Percentiles rank a stretch among this genome's conserved stretches.
phyloP scores from a whole-genome alignment of 2,797 vertebrate genomes.

The Aselliscus stoliczkanus region DNA sequence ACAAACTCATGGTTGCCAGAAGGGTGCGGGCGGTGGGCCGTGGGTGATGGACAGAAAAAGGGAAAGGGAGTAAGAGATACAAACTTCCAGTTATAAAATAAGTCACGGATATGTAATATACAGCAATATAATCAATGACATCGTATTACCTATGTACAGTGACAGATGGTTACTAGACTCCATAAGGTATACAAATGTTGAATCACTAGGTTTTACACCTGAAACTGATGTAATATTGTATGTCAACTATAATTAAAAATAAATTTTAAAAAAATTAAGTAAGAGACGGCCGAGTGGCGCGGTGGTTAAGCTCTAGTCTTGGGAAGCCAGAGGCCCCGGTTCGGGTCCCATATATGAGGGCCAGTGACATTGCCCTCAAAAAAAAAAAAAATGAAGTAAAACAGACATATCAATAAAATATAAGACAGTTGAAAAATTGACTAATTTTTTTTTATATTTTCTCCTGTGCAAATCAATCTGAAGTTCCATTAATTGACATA shows the following conservation, averaged over 20 bases:
- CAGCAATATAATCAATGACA: not conserved
- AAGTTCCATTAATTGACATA: slow-evolving; percentile 32
- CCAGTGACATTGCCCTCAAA: no score
- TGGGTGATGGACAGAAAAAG: not conserved
- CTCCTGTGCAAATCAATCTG: not conserved
- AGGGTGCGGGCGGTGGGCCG: no score
- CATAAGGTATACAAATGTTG: not conserved
- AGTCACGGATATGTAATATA: not conserved
- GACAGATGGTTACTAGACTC: not conserved
- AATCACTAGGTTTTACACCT: not conserved
- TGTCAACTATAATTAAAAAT: not conserved
- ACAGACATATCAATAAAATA: not conserved
- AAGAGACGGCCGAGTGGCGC: no score
- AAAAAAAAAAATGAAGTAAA: no score
- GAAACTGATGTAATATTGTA: not conserved
- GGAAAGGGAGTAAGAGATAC: not conserved
- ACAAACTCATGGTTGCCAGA: not conserved
- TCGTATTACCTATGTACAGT: not conserved
- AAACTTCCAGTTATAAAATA: not conserved
- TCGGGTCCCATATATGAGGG: no score
- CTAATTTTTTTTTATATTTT: not conserved
- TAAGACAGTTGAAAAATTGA: not conserved
- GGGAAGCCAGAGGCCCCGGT: no score
- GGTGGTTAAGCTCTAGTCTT: no score
- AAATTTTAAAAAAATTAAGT: not conserved